Evolutionary conservation across 2,113 vertebrate genomes (phyloP), one percentile per base, ranked within the genome.

Genomic region (Aplodontia rufa): DNA sequence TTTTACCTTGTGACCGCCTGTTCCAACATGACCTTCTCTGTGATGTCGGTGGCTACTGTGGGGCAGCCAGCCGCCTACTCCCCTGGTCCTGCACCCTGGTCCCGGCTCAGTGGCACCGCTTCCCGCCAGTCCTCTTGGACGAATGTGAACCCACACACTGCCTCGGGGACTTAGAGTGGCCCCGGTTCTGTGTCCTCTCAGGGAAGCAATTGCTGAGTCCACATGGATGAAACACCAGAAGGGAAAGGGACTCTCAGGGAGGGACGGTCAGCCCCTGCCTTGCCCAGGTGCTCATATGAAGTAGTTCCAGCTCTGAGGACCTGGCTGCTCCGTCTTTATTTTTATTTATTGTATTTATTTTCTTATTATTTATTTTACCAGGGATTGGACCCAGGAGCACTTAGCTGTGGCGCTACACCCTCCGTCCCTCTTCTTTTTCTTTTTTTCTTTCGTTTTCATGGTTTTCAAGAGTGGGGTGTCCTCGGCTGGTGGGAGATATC

Each of bases 1-100:
- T 24, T 11, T 22, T 60, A 1, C 22, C 16, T 26, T 0, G 20
- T 28, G 0, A 5, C 0, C 8, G 6, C 22, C 45, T 3, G 8
- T 53, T 24, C 16, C 17, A 55, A 16, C 2, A 5, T 10, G 12
- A 24, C 30, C 35, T 51, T 1, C 17, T 83, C 37, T 90, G 71
- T 40, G 79, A 90, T 5, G 45, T 74, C 66, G 55, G 22, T 10
- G 53, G 55, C 68, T 30, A 17, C 0, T 26, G 35, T 55, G 66
- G 28, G 0, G 8, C n/a, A 16, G 30, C 45, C 68, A 3, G 9
- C 28, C 13, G 28, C 66, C 55, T 7, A 3, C 37, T 7, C 9
- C 42, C 35, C 28, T 22, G 17, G 7, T 5, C 14, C 37, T 37
- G 14, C 32, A 6, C 1, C 0, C 53, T 13, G 37, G 30, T n/a